Conservation (phyloP, 2,113 vertebrate species). For the Strix aluco region DNA sequence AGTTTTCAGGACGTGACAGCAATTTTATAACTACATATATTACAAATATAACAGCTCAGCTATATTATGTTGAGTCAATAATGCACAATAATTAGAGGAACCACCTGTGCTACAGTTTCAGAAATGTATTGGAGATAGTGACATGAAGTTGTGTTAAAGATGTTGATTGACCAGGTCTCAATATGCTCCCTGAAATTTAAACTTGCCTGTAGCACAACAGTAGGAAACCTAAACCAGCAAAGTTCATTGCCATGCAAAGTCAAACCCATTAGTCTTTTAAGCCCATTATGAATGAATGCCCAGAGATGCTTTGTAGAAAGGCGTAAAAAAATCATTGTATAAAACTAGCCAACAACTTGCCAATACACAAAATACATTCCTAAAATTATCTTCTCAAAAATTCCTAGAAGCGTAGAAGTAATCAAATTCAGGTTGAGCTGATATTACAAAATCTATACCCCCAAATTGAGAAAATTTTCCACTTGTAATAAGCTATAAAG, state of each 20-base stretch:
- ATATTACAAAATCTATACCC: background rate
- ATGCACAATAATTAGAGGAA: background rate
- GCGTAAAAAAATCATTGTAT: background rate
- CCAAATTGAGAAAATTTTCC: background rate
- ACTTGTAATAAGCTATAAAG: background rate
- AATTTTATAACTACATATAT: background rate
- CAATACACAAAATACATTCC: background rate
- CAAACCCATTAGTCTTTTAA: background rate
- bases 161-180: background rate
- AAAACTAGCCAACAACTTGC: background rate
- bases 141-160: background rate
- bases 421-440: fast-evolving
- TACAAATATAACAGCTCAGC: background rate
- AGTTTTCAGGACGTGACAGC: background rate
- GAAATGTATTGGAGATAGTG: background rate
- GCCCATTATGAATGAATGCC: background rate
- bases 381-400: background rate
- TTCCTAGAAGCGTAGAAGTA: background rate
- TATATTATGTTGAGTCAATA: background rate
- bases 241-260: background rate
- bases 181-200: background rate
- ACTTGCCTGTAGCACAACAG: background rate
- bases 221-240: background rate
- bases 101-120: background rate
- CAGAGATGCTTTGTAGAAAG: background rate